Evolutionary conservation across 2,113 vertebrate genomes (phyloP).

Genomic region (Hemibagrus wyckioides): DNA sequence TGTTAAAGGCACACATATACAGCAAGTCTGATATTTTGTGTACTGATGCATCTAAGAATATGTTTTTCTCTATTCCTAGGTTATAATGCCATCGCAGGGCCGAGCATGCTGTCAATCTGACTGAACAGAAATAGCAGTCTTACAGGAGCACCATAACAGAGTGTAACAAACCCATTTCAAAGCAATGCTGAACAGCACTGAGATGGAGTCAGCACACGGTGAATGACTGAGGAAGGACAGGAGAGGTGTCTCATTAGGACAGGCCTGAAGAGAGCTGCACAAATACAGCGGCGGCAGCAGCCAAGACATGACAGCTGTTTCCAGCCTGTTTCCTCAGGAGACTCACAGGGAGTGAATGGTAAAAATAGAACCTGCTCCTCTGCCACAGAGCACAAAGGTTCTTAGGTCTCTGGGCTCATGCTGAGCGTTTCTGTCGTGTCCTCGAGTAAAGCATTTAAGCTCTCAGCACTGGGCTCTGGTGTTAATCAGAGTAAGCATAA

Average conservation of each 20-base stretch:
- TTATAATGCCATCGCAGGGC: background rate
- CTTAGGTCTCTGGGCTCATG: slow-evolving; percentile 1
- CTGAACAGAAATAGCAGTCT: slow-evolving; percentile 3
- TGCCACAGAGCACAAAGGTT: slow-evolving; percentile 17
- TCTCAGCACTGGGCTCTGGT: background rate
- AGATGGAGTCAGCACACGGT: background rate
- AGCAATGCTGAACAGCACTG: background rate
- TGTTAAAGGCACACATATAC: background rate
- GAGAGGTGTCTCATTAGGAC: slow-evolving; percentile 30
- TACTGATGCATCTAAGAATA: background rate
- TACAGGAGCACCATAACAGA: background rate
- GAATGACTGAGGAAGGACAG: slow-evolving; percentile 14
- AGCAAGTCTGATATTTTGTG: background rate
- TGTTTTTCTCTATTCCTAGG: background rate
- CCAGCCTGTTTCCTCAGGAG: slow-evolving; percentile 40
- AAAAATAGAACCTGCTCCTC: slow-evolving; percentile 46
- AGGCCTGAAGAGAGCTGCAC: slow-evolving; percentile 13
- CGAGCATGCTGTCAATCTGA: background rate
- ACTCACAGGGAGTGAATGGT: background rate
- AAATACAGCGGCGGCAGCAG: slow-evolving; percentile 15
- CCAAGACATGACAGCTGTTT: slow-evolving; percentile 46
- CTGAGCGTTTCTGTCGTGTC: background rate
- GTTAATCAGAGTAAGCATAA: background rate
- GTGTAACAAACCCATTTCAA: background rate
- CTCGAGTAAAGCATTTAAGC: slow-evolving; percentile 22